Evolutionary conservation across 2,888 invertebrate genomes (phyloP).

Genomic region (Drosophila nr. fundita): DNA sequence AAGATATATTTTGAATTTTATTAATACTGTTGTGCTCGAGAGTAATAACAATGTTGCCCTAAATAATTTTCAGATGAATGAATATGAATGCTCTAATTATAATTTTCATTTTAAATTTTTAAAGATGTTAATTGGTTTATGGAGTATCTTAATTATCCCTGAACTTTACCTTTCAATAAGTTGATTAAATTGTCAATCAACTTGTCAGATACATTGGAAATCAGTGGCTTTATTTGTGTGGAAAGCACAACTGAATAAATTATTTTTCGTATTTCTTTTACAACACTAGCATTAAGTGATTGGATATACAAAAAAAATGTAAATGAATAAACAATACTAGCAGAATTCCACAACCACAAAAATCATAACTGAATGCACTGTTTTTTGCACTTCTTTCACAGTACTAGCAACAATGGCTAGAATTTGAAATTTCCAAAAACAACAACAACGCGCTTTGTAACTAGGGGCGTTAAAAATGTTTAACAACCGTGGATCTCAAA

Average conservation of each 20-base stretch:
- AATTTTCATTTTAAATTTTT: neutral
- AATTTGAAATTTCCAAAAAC: slow-evolving; percentile 7
- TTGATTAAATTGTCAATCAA: neutral
- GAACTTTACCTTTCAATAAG: neutral
- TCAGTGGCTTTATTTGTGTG: neutral
- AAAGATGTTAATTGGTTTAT: neutral
- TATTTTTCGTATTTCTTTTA: too few species aligned
- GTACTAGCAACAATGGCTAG: slow-evolving; percentile 7
- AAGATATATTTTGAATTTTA: neutral
- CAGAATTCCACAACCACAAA: neutral
- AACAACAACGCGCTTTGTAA: slow-evolving; percentile 1
- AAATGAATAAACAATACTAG: neutral
- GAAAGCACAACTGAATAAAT: neutral
- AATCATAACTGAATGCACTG: neutral
- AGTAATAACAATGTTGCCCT: neutral
- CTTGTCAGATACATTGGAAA: neutral
- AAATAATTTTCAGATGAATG: neutral
- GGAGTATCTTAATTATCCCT: neutral
- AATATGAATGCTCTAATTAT: neutral
- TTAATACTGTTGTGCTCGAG: neutral
- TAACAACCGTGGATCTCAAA: slow-evolving; percentile 4
- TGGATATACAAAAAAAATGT: too few species aligned
- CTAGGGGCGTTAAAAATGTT: neutral
- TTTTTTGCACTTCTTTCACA: neutral
- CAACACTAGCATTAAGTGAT: too few species aligned